Evolutionary conservation across 2,797 vertebrate species (phyloP).

Genomic region (Sebastes miniatus): DNA sequence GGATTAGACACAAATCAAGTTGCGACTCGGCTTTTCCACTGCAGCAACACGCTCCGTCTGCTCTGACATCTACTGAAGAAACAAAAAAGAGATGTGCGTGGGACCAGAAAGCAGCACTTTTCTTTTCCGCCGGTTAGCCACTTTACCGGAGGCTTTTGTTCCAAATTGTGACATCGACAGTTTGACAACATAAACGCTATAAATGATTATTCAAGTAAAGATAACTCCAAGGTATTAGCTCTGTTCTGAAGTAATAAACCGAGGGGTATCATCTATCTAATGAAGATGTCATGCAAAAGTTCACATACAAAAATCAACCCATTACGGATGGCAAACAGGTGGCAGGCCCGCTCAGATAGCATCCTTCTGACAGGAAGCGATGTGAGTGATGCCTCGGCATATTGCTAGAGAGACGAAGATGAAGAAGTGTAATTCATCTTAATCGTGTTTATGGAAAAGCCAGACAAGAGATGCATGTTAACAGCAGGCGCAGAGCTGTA

Average conservation of each 20-base stretch:
- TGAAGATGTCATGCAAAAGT: not conserved
- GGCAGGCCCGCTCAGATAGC: not conserved
- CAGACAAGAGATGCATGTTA: slow-evolving; percentile 33
- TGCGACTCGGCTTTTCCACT: slow-evolving; percentile 41
- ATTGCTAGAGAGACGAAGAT: not conserved
- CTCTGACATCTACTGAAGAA: slow-evolving; percentile 31
- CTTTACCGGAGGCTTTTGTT: not conserved
- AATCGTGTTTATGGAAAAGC: slow-evolving; percentile 23
- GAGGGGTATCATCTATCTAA: not conserved
- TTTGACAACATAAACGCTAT: not conserved
- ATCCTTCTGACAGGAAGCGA: slow-evolving; percentile 6
- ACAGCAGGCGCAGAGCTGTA: slow-evolving; percentile 5
- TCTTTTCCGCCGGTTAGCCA: not conserved
- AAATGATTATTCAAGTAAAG: not conserved
- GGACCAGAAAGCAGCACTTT: slow-evolving; percentile 28
- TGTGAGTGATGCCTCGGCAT: slow-evolving; percentile 24
- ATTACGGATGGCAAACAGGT: not conserved
- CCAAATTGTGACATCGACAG: not conserved
- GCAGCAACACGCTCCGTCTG: slow-evolving; percentile 52
- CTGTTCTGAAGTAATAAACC: not conserved
- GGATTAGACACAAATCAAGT: slow-evolving; percentile 71
- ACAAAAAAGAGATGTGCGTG: slow-evolving; percentile 5
- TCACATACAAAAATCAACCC: not conserved
- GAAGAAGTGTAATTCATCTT: slow-evolving; percentile 45
- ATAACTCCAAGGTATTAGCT: not conserved